Evolutionary conservation across 2,888 invertebrate species (phyloP).

Genomic region (Nomada ruficornis): DNA sequence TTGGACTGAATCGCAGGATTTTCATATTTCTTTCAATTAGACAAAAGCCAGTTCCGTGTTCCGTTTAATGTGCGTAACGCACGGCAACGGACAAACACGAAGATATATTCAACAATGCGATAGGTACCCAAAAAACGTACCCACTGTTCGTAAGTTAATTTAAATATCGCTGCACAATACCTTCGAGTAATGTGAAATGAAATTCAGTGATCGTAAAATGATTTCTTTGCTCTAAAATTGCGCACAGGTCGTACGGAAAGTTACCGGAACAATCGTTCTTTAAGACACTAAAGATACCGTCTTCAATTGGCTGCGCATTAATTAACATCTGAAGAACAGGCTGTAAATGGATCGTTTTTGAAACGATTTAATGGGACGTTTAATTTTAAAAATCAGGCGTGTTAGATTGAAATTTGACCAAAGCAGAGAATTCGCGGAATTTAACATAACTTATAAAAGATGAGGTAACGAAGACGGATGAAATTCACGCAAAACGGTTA

Average conservation of each 20-base stretch:
- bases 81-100: neutral
- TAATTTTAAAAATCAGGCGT: too few relatives aligned
- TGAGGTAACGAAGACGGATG: too few relatives aligned
- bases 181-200: neutral
- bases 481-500: too few relatives aligned
- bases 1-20: conserved; percentile 67
- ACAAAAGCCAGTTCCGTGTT: conserved; percentile 26
- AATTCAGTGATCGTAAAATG: neutral
- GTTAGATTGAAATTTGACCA: too few relatives aligned
- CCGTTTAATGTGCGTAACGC: conserved; percentile 25
- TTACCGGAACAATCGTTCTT: neutral
- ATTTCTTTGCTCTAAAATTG: neutral
- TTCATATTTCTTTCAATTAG: conserved; percentile 67
- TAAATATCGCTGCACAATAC: neutral
- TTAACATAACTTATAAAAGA: too few relatives aligned
- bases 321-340: too few relatives aligned
- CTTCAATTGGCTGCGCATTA: neutral
- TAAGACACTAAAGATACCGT: neutral
- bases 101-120: neutral
- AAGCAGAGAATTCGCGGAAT: too few relatives aligned
- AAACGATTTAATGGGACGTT: too few relatives aligned
- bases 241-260: too few relatives aligned
- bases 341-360: too few relatives aligned
- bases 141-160: neutral
- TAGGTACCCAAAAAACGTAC: neutral